A percentile compares a stretch with the other conserved stretches of the same genome.
Evolutionary conservation across 2,888 invertebrate genomes (phyloP).

Genomic region (Artemia sp.): DNA sequence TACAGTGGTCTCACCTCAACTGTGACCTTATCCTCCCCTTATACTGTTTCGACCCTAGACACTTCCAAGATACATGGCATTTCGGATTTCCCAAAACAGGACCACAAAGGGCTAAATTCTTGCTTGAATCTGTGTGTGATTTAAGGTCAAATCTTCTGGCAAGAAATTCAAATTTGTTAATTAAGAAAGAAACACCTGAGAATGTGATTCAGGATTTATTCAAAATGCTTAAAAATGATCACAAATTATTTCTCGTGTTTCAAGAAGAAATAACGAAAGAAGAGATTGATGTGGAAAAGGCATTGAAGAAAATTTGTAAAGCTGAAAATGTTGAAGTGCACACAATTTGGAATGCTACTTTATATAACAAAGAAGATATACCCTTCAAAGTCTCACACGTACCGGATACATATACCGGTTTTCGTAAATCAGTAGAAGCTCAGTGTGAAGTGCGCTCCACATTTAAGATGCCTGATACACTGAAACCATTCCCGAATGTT

Average conservation of each 20-base stretch:
- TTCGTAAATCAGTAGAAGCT: slow-evolving; percentile 26
- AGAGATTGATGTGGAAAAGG: slow-evolving; percentile 25
- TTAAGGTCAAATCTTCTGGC: slow-evolving; percentile 22
- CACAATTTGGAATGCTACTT: slow-evolving; percentile 25
- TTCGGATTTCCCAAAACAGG: slow-evolving; percentile 27
- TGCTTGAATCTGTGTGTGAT: slow-evolving; percentile 25
- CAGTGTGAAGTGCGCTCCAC: slow-evolving; percentile 23
- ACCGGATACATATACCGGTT: slow-evolving; percentile 26
- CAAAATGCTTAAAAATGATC: slow-evolving; percentile 29
- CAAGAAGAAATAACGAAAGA: slow-evolving; percentile 26
- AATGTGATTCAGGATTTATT: slow-evolving; percentile 28
- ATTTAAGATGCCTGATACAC: slow-evolving; percentile 25
- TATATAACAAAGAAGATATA: slow-evolving; percentile 26
- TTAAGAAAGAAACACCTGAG: slow-evolving; percentile 30
- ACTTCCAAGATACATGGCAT: slow-evolving; percentile 25
- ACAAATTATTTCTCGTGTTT: slow-evolving; percentile 23
- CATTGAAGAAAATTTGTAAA: slow-evolving; percentile 23
- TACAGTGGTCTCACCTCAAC: slow-evolving; percentile 24
- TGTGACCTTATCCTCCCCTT: slow-evolving; percentile 25
- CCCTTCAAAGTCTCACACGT: slow-evolving; percentile 24
- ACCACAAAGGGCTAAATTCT: slow-evolving; percentile 24
- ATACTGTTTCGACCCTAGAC: slow-evolving; percentile 26
- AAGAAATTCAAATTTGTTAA: slow-evolving; percentile 29
- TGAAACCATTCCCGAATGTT: slow-evolving; percentile 24
- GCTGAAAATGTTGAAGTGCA: slow-evolving; percentile 19